Percentiles rank a stretch among this genome's conserved stretches.
phyloP scores from a whole-genome alignment of 2,113 vertebrate genomes.

The Rostratula benghalensis region DNA sequence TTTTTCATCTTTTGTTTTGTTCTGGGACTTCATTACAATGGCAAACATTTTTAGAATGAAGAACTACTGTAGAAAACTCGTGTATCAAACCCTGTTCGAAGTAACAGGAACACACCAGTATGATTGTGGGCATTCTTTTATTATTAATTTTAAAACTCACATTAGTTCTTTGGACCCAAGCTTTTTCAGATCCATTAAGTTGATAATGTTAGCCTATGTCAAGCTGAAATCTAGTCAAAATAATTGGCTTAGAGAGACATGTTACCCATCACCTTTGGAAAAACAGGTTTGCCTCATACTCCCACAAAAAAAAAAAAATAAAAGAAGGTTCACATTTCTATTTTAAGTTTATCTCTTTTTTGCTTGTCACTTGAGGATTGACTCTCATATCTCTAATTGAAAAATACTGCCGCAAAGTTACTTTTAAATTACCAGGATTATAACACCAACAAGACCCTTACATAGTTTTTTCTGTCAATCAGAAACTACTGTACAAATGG shows the following conservation, averaged over 20 bases:
- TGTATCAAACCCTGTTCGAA: not conserved
- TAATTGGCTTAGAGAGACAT: not conserved
- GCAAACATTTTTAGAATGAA: not conserved
- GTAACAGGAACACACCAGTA: not conserved
- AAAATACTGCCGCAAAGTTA: not conserved
- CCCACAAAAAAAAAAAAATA: rapidly evolving
- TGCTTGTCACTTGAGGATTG: not conserved
- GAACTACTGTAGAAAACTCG: not conserved
- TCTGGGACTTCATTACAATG: not conserved
- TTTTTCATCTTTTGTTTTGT: not conserved
- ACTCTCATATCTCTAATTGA: not conserved
- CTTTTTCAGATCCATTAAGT: not conserved
- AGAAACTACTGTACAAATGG: not conserved
- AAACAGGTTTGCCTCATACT: not conserved
- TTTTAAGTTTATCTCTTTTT: not conserved
- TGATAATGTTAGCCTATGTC: not conserved
- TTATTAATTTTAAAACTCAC: not conserved
- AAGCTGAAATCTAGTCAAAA: not conserved
- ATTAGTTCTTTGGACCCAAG: not conserved
- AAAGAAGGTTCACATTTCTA: not conserved
- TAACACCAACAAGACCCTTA: not conserved
- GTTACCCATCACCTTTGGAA: not conserved
- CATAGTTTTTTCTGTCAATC: not conserved
- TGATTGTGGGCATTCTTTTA: not conserved
- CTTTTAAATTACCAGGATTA: not conserved